A percentile compares a stretch with the other conserved stretches of the same genome.
Evolutionary conservation across 2,888 invertebrate species (phyloP).

Genomic region (Caenorhabditis sp.): DNA sequence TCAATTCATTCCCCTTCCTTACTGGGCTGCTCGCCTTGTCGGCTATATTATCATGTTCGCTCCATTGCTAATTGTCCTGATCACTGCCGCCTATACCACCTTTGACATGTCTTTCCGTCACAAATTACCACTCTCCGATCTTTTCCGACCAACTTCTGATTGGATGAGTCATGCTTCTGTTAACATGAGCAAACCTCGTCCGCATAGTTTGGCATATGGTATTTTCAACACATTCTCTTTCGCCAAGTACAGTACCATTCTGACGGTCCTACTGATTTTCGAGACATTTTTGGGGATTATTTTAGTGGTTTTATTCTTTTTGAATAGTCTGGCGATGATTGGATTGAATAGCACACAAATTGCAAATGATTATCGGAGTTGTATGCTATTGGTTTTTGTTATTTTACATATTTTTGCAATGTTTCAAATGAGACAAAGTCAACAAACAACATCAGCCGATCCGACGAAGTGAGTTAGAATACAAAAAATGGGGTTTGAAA

Average conservation of each 20-base stretch:
- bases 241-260: constrained; percentile 18
- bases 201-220: constrained; percentile 46
- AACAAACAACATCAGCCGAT: neutral
- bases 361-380: constrained; percentile 40
- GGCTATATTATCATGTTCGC: constrained; percentile 43
- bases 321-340: constrained; percentile 14
- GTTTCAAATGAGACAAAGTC: constrained; percentile 33
- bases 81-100: constrained; percentile 16
- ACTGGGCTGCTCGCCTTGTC: constrained; percentile 4
- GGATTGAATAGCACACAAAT: neutral
- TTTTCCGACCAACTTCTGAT: constrained; percentile 44
- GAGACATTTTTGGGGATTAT: constrained; percentile 35
- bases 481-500: neutral
- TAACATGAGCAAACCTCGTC: constrained; percentile 34
- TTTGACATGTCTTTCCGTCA: constrained; percentile 31
- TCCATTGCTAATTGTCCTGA: constrained; percentile 30
- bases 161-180: constrained; percentile 48
- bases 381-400: constrained; percentile 38
- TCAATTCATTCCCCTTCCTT: constrained; percentile 40
- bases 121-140: constrained; percentile 25
- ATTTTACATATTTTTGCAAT: constrained; percentile 37
- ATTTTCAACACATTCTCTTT: constrained; percentile 30
- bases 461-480: neutral
- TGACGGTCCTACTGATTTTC: constrained; percentile 34
- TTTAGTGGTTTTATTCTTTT: constrained; percentile 25